Evolutionary conservation across 2,797 vertebrate species (phyloP), one percentile per base, ranked within the genome.

Genomic region (Sphenopsis melanotis): DNA sequence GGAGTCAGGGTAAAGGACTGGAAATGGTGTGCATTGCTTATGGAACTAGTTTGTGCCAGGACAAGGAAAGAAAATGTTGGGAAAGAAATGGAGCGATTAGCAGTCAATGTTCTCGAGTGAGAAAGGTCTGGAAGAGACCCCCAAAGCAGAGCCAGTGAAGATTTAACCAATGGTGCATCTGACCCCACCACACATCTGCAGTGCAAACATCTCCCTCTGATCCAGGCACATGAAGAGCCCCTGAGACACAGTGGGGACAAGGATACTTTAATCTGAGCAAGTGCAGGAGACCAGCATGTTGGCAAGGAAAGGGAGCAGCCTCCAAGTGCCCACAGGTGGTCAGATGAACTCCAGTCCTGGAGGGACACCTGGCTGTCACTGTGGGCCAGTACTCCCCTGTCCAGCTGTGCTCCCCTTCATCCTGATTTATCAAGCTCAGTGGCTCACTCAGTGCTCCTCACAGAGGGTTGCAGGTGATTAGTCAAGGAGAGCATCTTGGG

Each of bases 281-380:
- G 34, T 30, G 55, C 6, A 46, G 13, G 39, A 76, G 19, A 14
- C 23, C 5, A 10, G 15, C 0, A 1, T 29, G 46, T 14, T 37
- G 55, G 46, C n/a, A 46, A 8, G n/a, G n/a, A 76, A 66, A 53
- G 46, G 24, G 24, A 69, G 63, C 63, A 69, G 47, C 24, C 34
- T 60, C 39, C 47, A 53, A 39, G 24, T 21, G 55, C n/a, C 23
- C 55, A 17, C 20, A 39, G 24, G 23, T 24, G 26, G 13, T 32
- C 22, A 44, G 47, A 27, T 15, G 39, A 77, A 12, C n/a, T 77
- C 39, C 55, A 60, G 55, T 21, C 64, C 83, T 53, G 47, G 30
- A 69, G 47, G 64, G 34, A 46, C 41, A 69, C 41, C 47, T 77
- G 55, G 47, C 34, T 77, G 64, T 18, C 55, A 30, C 55, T 39